Percentiles rank a stretch among this genome's conserved stretches.
Evolutionary conservation across 37 sponge, comb jelly and placozoan species (phyloP).

Genomic region (Aplysina aerophoba): DNA sequence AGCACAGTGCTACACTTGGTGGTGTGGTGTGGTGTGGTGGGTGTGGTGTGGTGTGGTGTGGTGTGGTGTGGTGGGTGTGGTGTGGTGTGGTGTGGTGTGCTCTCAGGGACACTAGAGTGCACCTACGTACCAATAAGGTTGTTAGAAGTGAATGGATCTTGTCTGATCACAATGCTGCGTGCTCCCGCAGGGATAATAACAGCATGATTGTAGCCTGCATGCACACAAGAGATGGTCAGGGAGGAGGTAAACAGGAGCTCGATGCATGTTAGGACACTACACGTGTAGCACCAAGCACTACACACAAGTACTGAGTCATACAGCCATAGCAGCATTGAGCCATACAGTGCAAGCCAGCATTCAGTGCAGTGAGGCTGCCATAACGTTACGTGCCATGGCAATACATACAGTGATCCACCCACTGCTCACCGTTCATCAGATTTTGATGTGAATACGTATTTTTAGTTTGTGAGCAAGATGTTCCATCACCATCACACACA

Average conservation of each 20-base stretch:
- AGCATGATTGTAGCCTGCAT: background rate
- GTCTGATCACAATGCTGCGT: background rate
- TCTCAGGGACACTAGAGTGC: background rate
- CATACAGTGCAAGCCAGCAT: too few species aligned
- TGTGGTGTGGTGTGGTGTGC: background rate
- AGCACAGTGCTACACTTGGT: too few species aligned
- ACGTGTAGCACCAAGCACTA: too few species aligned
- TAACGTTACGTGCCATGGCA: constrained; percentile 54
- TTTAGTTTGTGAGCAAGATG: background rate
- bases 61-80: background rate
- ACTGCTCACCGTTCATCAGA: constrained; percentile 1
- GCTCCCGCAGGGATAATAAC: background rate
- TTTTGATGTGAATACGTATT: background rate
- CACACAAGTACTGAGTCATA: too few species aligned
- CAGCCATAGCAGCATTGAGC: too few species aligned
- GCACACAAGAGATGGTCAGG: background rate
- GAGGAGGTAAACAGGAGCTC: too few species aligned
- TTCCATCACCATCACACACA: constrained; percentile 19
- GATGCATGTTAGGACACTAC: too few species aligned
- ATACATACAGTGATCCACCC: constrained; percentile 40
- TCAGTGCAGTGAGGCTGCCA: too few species aligned
- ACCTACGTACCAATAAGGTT: constrained; percentile 12
- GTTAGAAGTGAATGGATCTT: background rate
- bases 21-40: constrained; percentile 19
- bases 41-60: constrained; percentile 23